Evolutionary conservation across 2,113 vertebrate genomes (phyloP), one percentile per base, ranked within the genome.

Genomic region (Pionites leucogaster): DNA sequence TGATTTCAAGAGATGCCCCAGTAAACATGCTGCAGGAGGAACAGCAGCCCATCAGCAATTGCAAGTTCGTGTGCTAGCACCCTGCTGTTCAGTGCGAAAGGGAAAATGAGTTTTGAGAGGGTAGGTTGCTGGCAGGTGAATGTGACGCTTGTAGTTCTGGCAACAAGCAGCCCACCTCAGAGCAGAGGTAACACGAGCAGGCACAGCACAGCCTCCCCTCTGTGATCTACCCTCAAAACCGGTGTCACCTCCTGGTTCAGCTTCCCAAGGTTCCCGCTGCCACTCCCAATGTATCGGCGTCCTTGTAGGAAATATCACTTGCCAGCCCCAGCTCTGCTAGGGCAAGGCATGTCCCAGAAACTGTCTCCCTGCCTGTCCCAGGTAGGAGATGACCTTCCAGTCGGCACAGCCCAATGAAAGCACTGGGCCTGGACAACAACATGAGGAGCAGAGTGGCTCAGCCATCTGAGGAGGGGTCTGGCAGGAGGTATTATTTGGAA

Each of bases 1-100:
- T 60, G 91, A 93, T 91, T 91, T 81, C 65, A 93, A 42, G 57
- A 86, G 82, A 59, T 49, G 63, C 35, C 76, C 63, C 68, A 80
- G 31, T 44, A 83, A 88, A 70, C 1, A 5, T 31, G 22, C 59
- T 68, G 59, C 25, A 78, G 68, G 71, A 20, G 33, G 7, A 94
- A 46, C 31, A 53, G n/a, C 68, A 65, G 22, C n/a, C 28, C 41
- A 53, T 68, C 9, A 42, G 50, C n/a, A 83, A 24, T 11, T 55
- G n/a, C 60, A 53, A 29, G 64, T 49, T 63, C 86, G 14, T 0
- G 4, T 42, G 29, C 33, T 63, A 68, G 70, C 0, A 0, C 20
- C 57, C 17, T 7, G 7, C 55, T 64, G 46, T 9, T 84, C 22
- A 17, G 35, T 29, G 31, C 42, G 27, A 80, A 63, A 86, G 18